A percentile compares a stretch with the other conserved stretches of the same genome.
These are phyloP conservation scores for Montifringilla adamsi DNA, from an alignment of 2,113 vertebrate genomes.

Conservation along the genomic window DNA sequence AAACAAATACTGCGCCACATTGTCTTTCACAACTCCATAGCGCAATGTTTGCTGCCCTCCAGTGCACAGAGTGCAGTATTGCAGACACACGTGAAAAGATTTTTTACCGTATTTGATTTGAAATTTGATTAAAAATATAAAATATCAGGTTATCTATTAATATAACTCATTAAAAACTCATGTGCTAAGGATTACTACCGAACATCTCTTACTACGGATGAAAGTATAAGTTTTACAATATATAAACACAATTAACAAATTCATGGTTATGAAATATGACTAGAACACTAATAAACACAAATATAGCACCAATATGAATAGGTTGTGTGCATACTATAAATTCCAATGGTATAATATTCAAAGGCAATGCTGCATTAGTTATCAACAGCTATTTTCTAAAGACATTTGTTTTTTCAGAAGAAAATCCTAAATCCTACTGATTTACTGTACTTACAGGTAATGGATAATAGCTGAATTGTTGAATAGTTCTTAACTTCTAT, in stretches of 20 bases:
- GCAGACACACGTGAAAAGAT: neutral
- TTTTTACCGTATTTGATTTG: neutral
- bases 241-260: neutral
- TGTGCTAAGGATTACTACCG: neutral
- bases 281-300: neutral
- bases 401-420: neutral
- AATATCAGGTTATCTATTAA: neutral
- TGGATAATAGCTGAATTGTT: neutral
- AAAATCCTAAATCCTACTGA: neutral
- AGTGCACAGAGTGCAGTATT: conserved; percentile 35
- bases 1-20: neutral
- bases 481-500: neutral
- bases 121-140: neutral
- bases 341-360: neutral
- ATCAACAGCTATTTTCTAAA: neutral
- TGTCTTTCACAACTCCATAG: neutral
- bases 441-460: neutral
- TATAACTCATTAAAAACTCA: neutral
- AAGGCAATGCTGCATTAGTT: neutral
- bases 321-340: fast-evolving
- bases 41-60: conserved; percentile 60
- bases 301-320: neutral
- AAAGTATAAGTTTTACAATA: neutral
- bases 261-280: neutral
- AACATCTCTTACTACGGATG: neutral